These are phyloP conservation scores for Nasonovia ribisnigri DNA, from an alignment of 2,888 invertebrate genomes.

Conservation along the genomic window DNA sequence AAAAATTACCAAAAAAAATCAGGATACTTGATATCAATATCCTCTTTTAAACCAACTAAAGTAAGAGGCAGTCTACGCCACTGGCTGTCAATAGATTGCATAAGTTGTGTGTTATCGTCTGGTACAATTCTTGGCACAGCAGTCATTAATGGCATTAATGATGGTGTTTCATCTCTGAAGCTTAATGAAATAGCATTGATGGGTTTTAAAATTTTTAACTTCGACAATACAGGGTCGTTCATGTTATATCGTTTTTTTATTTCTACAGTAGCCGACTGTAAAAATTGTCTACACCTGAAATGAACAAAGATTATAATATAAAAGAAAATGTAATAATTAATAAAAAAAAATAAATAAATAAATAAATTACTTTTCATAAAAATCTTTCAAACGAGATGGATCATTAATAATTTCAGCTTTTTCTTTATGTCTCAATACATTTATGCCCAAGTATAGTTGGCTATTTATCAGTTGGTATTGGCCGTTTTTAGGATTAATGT, in stretches of 20 bases:
- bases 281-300: constrained; percentile 21
- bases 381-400: neutral
- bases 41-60: neutral
- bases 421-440: neutral
- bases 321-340: neutral
- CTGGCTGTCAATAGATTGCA: constrained; percentile 19
- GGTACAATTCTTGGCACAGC: constrained; percentile 2
- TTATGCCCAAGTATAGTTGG: neutral
- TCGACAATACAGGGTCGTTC: constrained; percentile 2
- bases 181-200: constrained; percentile 1
- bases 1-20: constrained; percentile 19
- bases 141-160: neutral
- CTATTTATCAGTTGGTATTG: neutral
- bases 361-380: neutral
- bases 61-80: constrained; percentile 25
- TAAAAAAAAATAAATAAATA: constrained; percentile 23
- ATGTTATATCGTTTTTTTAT: constrained; percentile 23
- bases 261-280: constrained; percentile 6
- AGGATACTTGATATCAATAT: neutral
- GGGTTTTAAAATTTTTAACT: neutral
- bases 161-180: constrained; percentile 1
- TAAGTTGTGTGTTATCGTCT: neutral
- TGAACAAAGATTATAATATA: neutral
- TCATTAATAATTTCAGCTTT: neutral
- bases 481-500: neutral